These are phyloP conservation scores for Acleris sparsana DNA, from an alignment of 2,888 invertebrate genomes.

Conservation along the genomic window DNA sequence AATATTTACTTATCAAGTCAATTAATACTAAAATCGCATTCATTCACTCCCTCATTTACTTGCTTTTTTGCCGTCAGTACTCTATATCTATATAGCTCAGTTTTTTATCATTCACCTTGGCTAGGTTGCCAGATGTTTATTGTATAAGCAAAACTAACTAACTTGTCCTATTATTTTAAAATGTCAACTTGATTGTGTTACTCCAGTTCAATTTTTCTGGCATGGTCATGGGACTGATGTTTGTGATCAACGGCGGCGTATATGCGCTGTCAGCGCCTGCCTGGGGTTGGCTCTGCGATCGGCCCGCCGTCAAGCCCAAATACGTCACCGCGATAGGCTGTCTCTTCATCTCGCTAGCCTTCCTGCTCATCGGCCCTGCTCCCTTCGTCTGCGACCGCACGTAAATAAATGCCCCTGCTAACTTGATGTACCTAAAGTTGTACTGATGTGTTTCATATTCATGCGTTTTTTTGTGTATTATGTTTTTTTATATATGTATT, in stretches of 20 bases:
- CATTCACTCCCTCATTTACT: too few relatives aligned
- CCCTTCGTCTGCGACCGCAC: conserved; percentile 85
- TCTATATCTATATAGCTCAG: too few relatives aligned
- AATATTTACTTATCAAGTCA: too few relatives aligned
- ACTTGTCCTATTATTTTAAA: not conserved
- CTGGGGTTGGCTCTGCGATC: conserved; percentile 93
- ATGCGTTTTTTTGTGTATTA: too few relatives aligned
- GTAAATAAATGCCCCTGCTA: conserved; percentile 10
- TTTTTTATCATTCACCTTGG: too few relatives aligned
- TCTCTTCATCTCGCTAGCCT: conserved; percentile 86
- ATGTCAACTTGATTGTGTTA: not conserved
- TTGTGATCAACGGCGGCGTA: conserved; percentile 91
- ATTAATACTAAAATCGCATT: too few relatives aligned
- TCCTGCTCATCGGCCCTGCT: conserved; percentile 91
- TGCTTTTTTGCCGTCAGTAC: too few relatives aligned
- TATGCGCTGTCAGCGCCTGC: conserved; percentile 91
- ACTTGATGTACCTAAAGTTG: too few relatives aligned
- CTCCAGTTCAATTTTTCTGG: conserved; percentile 86
- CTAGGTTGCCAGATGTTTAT: too few relatives aligned
- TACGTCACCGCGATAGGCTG: conserved; percentile 87
- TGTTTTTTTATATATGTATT: conserved; percentile 5
- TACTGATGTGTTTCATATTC: too few relatives aligned
- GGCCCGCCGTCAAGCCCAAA: conserved; percentile 85
- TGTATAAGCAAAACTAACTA: too few relatives aligned
- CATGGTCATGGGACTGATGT: conserved; percentile 89